Evolutionary conservation across 2,797 vertebrate genomes (phyloP).

Genomic region (Pampus argenteus): DNA sequence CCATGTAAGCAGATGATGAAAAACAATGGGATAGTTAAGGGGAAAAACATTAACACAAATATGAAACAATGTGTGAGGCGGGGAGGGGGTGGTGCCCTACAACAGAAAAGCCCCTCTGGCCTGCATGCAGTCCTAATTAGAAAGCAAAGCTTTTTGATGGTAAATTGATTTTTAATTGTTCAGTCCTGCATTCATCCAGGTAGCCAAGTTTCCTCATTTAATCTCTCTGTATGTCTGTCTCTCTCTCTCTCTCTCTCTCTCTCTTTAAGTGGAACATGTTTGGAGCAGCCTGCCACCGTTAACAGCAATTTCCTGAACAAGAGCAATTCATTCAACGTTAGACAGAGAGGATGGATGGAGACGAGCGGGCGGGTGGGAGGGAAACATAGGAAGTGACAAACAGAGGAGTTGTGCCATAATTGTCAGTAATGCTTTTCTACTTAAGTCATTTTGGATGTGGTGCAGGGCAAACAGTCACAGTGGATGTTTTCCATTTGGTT

Average conservation of each 20-base stretch:
- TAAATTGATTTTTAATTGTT: conserved; percentile 88
- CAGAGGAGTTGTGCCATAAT: conserved; percentile 90
- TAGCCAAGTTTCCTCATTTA: conserved; percentile 79
- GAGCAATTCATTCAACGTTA: conserved; percentile 85
- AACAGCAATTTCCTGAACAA: conserved; percentile 76
- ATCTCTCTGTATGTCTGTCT: conserved; percentile 63
- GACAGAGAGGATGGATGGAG: conserved; percentile 52
- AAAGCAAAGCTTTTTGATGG: conserved; percentile 82
- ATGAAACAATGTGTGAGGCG: conserved; percentile 66
- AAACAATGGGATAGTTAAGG: conserved; percentile 55
- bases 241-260: conserved; percentile 41
- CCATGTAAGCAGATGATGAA: conserved; percentile 55
- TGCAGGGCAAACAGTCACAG: conserved; percentile 87
- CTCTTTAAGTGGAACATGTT: conserved; percentile 63
- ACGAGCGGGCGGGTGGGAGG: background rate
- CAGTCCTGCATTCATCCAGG: conserved; percentile 82
- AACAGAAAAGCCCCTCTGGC: conserved; percentile 72
- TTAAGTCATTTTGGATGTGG: conserved; percentile 84
- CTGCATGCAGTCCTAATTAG: conserved; percentile 80
- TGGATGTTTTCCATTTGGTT: conserved; percentile 86
- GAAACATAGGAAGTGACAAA: conserved; percentile 69
- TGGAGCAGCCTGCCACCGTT: conserved; percentile 64
- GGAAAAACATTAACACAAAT: conserved; percentile 58
- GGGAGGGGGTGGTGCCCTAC: conserved; percentile 54
- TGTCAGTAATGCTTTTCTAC: conserved; percentile 92